phyloP scores from a whole-genome alignment of 2,888 invertebrate genomes.

The Leucoma salicis region DNA sequence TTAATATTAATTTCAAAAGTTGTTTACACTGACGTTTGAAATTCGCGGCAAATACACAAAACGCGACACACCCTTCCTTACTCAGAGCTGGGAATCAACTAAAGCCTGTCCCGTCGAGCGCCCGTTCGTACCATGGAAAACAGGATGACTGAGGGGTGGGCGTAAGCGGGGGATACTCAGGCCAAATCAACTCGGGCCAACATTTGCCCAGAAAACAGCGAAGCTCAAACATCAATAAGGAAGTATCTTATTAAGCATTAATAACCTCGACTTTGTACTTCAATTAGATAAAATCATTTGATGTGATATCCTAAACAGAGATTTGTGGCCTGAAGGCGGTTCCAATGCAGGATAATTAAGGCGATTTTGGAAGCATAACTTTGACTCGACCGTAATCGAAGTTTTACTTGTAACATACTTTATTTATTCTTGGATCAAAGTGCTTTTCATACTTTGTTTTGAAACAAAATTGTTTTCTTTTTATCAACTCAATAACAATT shows the following conservation, averaged over 20 bases:
- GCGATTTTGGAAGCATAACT: conserved; percentile 28
- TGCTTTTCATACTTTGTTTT: conserved; percentile 40
- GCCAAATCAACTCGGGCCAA: conserved; percentile 61
- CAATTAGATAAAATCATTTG: conserved; percentile 50
- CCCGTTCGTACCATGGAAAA: too few relatives aligned
- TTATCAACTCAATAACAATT: background rate
- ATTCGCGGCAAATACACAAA: conserved; percentile 54
- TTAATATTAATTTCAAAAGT: conserved; percentile 33
- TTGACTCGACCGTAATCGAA: conserved; percentile 28
- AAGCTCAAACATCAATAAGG: conserved; percentile 61
- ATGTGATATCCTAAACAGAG: conserved; percentile 45
- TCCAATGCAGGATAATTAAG: conserved; percentile 43
- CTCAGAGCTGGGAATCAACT: conserved; percentile 54
- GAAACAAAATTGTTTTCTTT: background rate
- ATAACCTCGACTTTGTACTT: conserved; percentile 49
- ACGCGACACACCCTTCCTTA: conserved; percentile 45
- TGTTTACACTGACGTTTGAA: conserved; percentile 49
- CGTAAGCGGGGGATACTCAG: conserved; percentile 36
- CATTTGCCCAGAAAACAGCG: conserved; percentile 59
- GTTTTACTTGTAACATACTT: conserved; percentile 39
- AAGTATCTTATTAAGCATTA: conserved; percentile 58
- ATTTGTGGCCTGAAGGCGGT: conserved; percentile 39
- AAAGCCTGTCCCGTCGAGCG: conserved; percentile 50
- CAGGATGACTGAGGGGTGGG: conserved; percentile 45
- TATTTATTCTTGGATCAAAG: conserved; percentile 45